Evolutionary conservation across 2,797 vertebrate genomes (phyloP), one percentile per base, ranked within the genome.

Genomic region (Eleutherodactylus coqui): DNA sequence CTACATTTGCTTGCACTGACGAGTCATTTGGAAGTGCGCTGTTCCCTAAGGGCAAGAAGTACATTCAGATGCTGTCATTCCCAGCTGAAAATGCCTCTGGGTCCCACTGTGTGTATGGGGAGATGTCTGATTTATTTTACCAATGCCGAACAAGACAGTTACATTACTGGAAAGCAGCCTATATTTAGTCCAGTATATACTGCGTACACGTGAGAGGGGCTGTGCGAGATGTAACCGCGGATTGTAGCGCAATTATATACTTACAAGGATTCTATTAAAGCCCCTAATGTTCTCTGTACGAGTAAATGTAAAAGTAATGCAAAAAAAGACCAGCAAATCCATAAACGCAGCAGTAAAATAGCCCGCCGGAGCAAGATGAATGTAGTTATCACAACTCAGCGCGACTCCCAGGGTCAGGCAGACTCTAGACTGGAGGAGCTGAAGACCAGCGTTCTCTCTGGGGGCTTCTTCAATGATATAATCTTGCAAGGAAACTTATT

Each of bases 121-220:
- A 70, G 36, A 73, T 73, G 70, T 73, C 41, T 43, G 70, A 73
- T 73, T 41, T 45, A 27, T 21, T 73, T 27, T 69, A 69, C 7
- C 7, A 36, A 69, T 38, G 27, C 24, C 17, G 5, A 45, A 16
- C 24, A 45, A 13, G 36, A 73, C 38, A 45, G 11, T 16, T 19
- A 4, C 24, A 14, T 41, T 45, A 27, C 38, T 45, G 10, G n/a
- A 73, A 27, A 24, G 14, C 27, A 43, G 27, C 27, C 9, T 14
- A 27, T 36, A 3, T 45, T 16, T 2, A 36, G 14, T 67, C 19
- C 17, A 36, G 16, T 36, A 67, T 36, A 24, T 45, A n/a, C n/a
- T n/a, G n/a, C n/a, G n/a, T n/a, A 45, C 43, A 45, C 14, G 43
- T 45, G 43, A 45, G 43, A 45, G 43, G 1, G 9, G 43, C 43